These are phyloP conservation scores for Julus scanicus DNA, from an alignment of 2,888 invertebrate genomes.

Conservation along the genomic window DNA sequence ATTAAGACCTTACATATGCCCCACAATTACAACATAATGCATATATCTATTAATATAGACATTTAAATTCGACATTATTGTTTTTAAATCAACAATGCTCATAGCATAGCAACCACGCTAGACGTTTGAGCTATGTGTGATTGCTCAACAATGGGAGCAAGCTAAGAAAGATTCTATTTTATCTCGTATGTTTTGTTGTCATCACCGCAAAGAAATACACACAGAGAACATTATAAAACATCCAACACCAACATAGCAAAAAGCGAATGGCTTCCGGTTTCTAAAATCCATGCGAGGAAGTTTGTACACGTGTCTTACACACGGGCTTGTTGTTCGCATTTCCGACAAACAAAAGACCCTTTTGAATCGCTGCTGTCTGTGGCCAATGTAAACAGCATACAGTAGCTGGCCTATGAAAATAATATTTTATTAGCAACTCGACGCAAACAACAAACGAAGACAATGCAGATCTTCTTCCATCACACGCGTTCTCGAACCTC, in stretches of 20 bases:
- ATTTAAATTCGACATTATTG: too few species aligned
- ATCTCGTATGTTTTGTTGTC: background rate
- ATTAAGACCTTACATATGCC: too few species aligned
- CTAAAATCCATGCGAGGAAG: background rate
- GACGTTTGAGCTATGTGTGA: too few species aligned
- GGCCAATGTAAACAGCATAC: background rate
- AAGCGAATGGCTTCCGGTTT: background rate
- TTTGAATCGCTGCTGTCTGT: slow-evolving; percentile 17
- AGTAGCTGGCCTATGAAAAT: background rate
- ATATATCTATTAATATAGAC: too few species aligned
- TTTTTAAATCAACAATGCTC: too few species aligned
- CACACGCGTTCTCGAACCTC: background rate
- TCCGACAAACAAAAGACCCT: slow-evolving; percentile 16
- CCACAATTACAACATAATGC: too few species aligned
- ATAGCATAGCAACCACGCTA: too few species aligned
- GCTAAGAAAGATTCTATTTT: too few species aligned
- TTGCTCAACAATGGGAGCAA: background rate
- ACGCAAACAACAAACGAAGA: background rate
- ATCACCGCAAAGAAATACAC: background rate
- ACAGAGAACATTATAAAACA: background rate
- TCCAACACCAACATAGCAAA: background rate
- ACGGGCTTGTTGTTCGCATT: background rate
- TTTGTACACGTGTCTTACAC: background rate
- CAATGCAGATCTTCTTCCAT: background rate
- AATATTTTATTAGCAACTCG: background rate